These are phyloP conservation scores for Palythoa grandiflora DNA, from an alignment of 92 coral and sea anemone species.

Conservation along the genomic window DNA sequence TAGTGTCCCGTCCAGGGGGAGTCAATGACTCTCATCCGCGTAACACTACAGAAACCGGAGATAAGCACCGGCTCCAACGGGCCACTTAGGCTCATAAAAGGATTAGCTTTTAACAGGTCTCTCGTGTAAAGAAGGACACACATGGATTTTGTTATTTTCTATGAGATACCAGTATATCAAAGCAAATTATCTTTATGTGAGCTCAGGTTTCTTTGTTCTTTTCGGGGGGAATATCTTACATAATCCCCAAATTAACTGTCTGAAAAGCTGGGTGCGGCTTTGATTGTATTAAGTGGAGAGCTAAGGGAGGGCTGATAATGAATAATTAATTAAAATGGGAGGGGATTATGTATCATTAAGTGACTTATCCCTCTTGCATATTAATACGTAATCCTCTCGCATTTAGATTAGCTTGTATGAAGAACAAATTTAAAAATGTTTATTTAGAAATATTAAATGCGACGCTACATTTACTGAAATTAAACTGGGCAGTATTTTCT, in stretches of 20 bases:
- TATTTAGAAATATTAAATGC: neutral
- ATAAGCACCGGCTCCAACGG: no score
- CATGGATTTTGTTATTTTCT: no score
- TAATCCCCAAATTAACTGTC: neutral
- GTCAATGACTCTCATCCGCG: no score
- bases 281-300: neutral
- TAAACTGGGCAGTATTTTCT: no score
- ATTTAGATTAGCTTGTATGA: no score
- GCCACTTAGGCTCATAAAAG: no score
- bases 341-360: neutral
- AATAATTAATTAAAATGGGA: neutral
- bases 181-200: neutral
- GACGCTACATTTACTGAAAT: neutral
- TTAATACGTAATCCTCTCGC: neutral
- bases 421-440: neutral
- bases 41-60: no score
- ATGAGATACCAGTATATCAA: no score
- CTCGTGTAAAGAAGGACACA: no score
- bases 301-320: neutral
- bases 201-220: neutral
- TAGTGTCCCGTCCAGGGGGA: no score
- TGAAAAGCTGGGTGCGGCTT: neutral
- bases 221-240: neutral
- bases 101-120: no score
- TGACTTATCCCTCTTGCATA: neutral